Base-by-base conservation (phyloP, 2,888 invertebrate species). In the Thelaira solivaga region DNA sequence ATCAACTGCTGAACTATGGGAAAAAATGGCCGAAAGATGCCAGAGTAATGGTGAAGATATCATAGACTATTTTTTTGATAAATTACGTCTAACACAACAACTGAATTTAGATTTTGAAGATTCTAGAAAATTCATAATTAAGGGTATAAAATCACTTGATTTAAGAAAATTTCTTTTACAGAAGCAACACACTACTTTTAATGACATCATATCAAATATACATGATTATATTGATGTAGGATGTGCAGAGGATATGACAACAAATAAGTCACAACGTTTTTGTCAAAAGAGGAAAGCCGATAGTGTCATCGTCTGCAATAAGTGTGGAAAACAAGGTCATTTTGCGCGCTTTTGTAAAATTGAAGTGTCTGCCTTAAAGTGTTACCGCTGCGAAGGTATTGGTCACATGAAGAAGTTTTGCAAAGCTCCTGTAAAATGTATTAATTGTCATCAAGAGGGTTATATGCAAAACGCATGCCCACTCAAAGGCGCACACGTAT, bases 331-430 rank as follows among this genome's bases (percentile, higher is more conserved):
- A 16, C 45, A 22, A 2, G 65, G 57, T 31, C 71, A 71, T 43
- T 62, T 43, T 41, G 62, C 49, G 11, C 45, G 62, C 8, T 69
- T 76, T 20, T 76, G 76, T 57, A 75, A 34, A n/a, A 36, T 41
- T 18, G 53, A 55, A 20, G 31, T 36, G 24, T 55, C 55, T 16
- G 29, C 62, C 41, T 8, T 73, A 49, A 62, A 34, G 47, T 64
- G 55, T 16, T 61, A 31, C 26, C 36, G 57, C 5, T 68, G 57
- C 26, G 57, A 68, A 24, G 45, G 34, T 55, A 8, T 53, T 20
- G 72, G 72, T 3, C 77, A 72, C 29, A n/a, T 55, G 3, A 72
- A 77, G 36, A 72, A 24, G 26, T 34, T 51, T 26, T 77, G 61
- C 39, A 76, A 57, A 43, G 22, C 29, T 5, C 41, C 39, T n/a